phyloP scores from a whole-genome alignment of 2,797 vertebrate species.

The Coracias cyanogaster region DNA sequence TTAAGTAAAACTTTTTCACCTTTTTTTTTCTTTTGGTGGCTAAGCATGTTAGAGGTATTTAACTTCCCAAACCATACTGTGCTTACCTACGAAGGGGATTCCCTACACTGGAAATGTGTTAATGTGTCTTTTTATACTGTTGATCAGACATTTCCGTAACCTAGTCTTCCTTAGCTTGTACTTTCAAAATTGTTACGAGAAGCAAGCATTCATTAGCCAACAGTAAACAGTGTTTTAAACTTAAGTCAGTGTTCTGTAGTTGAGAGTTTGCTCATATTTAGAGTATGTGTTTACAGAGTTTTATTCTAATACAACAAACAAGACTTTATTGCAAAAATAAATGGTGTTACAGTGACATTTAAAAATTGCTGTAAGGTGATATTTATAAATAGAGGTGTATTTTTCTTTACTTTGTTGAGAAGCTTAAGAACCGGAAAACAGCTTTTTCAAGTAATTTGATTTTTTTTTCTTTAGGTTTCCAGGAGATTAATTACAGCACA shows the following conservation, averaged over 20 bases:
- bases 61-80: neutral
- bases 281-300: neutral
- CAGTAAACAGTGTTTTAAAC: neutral
- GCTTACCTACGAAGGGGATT: neutral
- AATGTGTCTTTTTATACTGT: neutral
- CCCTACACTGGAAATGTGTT: neutral
- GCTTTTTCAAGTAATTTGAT: neutral
- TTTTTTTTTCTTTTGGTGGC: neutral
- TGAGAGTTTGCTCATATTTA: slow-evolving; percentile 14
- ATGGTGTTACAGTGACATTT: neutral
- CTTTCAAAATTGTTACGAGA: slow-evolving; percentile 4
- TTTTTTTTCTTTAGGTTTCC: neutral
- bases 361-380: neutral
- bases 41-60: neutral
- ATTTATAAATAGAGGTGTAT: neutral
- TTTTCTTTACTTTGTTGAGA: neutral
- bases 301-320: slow-evolving; percentile 11
- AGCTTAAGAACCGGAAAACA: neutral
- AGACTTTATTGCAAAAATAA: slow-evolving; percentile 45
- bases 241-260: neutral
- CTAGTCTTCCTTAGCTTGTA: neutral
- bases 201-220: slow-evolving; percentile 28
- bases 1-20: neutral
- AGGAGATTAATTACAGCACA: neutral
- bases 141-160: neutral